A percentile compares a stretch with the other conserved stretches of the same genome.
These are phyloP conservation scores for Plotosus lineatus DNA, from an alignment of 2,113 vertebrate genomes.

Conservation along the genomic window DNA sequence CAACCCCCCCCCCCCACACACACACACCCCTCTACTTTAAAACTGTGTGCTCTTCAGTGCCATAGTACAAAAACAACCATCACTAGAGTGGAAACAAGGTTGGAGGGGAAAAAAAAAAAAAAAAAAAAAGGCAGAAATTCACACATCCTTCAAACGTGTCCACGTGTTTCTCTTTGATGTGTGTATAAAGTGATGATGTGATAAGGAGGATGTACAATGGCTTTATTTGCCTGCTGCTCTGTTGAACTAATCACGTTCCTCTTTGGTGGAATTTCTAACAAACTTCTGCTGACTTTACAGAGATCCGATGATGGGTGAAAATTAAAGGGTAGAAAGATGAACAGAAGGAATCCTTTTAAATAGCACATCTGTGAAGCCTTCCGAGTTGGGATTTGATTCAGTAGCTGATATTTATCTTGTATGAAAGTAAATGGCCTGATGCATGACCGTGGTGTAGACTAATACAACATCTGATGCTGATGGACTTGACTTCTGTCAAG, in stretches of 20 bases:
- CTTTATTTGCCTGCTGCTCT: neutral
- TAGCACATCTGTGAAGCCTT: no score
- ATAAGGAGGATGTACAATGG: neutral
- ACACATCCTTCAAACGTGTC: neutral
- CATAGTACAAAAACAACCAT: neutral
- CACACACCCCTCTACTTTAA: neutral
- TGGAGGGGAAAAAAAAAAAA: no score
- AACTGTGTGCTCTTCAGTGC: neutral
- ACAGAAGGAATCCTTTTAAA: neutral
- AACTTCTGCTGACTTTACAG: neutral
- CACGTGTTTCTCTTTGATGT: neutral
- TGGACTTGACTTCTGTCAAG: no score
- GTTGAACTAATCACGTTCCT: neutral
- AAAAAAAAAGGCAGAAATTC: conserved; percentile 3
- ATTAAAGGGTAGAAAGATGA: neutral
- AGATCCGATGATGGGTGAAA: neutral
- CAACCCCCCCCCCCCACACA: no score
- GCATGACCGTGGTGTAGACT: no score
- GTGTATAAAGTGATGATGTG: neutral
- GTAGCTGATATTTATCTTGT: no score
- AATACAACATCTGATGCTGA: no score
- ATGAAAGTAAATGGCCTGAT: no score
- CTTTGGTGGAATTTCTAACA: neutral
- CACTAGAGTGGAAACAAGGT: neutral
- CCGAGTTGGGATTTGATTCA: no score